phyloP scores from a whole-genome alignment of 2,888 invertebrate genomes.

The Uropetala carovei region DNA sequence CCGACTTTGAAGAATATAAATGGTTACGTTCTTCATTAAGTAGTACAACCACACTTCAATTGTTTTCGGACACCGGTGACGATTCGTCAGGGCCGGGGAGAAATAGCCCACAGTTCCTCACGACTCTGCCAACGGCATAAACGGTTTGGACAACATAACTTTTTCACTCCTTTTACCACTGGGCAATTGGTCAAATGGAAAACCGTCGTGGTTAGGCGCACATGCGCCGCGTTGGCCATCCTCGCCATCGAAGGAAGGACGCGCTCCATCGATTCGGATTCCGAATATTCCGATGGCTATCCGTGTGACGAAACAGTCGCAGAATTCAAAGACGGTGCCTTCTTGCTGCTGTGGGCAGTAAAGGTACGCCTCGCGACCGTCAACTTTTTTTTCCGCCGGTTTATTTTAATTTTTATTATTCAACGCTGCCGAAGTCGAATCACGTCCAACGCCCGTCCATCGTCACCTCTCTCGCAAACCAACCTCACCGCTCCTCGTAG shows the following conservation, averaged over 20 bases:
- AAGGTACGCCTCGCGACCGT: background rate
- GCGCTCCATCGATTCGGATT: constrained; percentile 10
- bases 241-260: background rate
- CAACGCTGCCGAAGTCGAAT: background rate
- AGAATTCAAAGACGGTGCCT: background rate
- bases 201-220: background rate
- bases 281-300: background rate
- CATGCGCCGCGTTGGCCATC: background rate
- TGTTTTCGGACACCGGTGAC: too few relatives aligned
- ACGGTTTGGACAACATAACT: background rate
- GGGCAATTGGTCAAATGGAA: constrained; percentile 1
- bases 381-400: background rate
- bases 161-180: constrained; percentile 19
- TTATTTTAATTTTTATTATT: background rate
- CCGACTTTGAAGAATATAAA: too few relatives aligned
- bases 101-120: background rate
- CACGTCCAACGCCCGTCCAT: background rate
- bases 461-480: background rate
- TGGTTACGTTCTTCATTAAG: too few relatives aligned
- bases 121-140: background rate
- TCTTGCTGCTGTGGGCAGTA: background rate
- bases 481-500: background rate
- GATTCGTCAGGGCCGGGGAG: too few relatives aligned
- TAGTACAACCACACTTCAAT: too few relatives aligned
- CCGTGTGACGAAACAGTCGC: background rate